Evolutionary conservation across 2,113 vertebrate genomes (phyloP), one percentile per base, ranked within the genome.

Genomic region (Lichenostomus cassidix): DNA sequence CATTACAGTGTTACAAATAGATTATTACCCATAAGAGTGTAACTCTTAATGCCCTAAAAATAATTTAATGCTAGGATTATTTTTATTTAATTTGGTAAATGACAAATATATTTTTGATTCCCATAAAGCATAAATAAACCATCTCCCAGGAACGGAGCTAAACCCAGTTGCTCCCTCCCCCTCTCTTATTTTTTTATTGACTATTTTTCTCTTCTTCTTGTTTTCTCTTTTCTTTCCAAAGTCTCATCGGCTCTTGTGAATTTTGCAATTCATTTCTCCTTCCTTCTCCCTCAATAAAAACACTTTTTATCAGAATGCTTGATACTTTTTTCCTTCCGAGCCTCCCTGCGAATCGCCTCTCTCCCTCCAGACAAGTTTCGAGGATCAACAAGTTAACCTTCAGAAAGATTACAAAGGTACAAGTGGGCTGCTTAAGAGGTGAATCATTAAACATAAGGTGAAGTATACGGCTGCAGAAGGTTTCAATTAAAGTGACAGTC

Each of bases 331-430:
- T 70, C 19, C 46, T 75, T 35, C 70, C 0, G 0, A 91, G 49
- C 49, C 74, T 95, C 58, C 75, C 59, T 79, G 41, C 5, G 24
- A 85, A 58, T 44, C 90, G n/a, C 56, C 44, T 93, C 8, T 23
- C 49, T 96, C 68, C 52, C 90, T 93, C 44, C 77, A 75, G 79
- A 68, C 77, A n/a, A 92, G 89, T 94, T 96, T 90, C 37, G 63
- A 94, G 93, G 88, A 93, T 97, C 95, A 97, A 96, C 94, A 96
- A 95, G 94, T 97, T 96, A 97, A 97, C 91, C 96, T 95, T 95
- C 91, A 71, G 70, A 73, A 83, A 96, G 94, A 95, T 95, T 96
- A 92, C 94, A 82, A 83, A 96, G 78, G 87, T 95, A 91, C 89
- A 95, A 95, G 95, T 91, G 91, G 95, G 94, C 93, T 95, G 91